Base-by-base conservation (phyloP, 2,797 vertebrate species). In the Enteromius paludinosus region DNA sequence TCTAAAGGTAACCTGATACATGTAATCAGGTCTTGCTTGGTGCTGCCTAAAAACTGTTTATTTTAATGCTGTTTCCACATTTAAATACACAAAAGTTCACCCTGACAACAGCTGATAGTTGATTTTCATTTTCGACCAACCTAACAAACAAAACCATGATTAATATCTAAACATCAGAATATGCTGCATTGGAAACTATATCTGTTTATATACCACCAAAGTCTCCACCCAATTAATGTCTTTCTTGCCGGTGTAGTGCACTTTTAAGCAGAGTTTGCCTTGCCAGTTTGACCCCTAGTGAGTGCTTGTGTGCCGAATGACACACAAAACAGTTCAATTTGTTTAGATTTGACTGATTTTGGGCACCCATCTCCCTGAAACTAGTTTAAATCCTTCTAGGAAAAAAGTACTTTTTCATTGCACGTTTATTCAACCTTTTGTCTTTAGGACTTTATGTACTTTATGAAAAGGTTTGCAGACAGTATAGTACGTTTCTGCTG, bases 301-400 rank as follows among this genome's bases (percentile, higher is more conserved):
- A 62, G 76, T 64, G 70, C 65, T 84, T 82, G 23, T 84, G 80
- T 72, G 77, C 78, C 64, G 49, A 45, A 65, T 76, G 64, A 75
- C 75, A 81, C 59, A 59, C 62, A 62, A 17, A 85, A 78, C 35
- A 65, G 84, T 43, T 25, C 30, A 47, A 81, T 79, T 83, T 84
- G 79, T 85, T 88, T 86, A 69, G 84, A 83, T 78, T 78, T 76
- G 61, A 64, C 75, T 83, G 52, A 85, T 79, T 79, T 84, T 68
- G 78, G 83, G 81, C 89, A 87, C 83, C 79, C 5, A 78, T 81
- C 64, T 38, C 11, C 59, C 56, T 12, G 14, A 47, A 62, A 73
- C 5, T n/a, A 81, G 15, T 80, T 70, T 5, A 33, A 10, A 23
- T 59, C 25, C 18, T 71, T 41, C 66, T 20, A 18, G 9, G 2